Evolutionary conservation across 2,797 vertebrate species (phyloP).

Genomic region (Sebastiscus albofasciatus): DNA sequence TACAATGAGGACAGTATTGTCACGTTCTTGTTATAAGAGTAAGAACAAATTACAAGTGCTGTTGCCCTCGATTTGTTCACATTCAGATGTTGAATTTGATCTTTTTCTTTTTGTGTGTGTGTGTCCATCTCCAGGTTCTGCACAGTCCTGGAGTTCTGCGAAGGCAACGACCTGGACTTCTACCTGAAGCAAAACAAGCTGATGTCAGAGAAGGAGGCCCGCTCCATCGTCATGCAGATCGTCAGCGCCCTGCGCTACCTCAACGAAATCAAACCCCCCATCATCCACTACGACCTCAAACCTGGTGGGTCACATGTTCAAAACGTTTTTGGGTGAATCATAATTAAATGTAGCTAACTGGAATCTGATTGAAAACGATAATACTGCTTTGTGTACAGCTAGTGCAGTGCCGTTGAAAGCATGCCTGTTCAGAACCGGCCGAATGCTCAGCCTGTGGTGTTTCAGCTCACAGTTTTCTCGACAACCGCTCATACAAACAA

Average conservation of each 20-base stretch:
- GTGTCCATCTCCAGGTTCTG: conserved; percentile 86
- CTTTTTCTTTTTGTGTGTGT: neutral
- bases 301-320: conserved; percentile 85
- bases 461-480: too few species aligned
- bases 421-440: too few species aligned
- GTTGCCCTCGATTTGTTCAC: neutral
- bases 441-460: too few species aligned
- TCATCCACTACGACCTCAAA: conserved; percentile 99
- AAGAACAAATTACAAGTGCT: neutral
- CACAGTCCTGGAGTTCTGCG: conserved; percentile 98
- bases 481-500: too few species aligned
- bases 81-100: neutral
- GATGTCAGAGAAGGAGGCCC: conserved; percentile 99
- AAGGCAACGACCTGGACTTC: conserved; percentile 99
- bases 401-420: rapidly evolving
- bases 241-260: conserved; percentile 99
- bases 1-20: neutral
- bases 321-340: neutral
- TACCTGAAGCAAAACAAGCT: conserved; percentile 99
- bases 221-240: conserved; percentile 99
- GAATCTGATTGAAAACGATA: neutral
- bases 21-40: neutral
- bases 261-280: conserved; percentile 99
- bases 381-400: neutral
- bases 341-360: neutral